Evolutionary conservation across 2,797 vertebrate genomes (phyloP).

Genomic region (Pterois miles): DNA sequence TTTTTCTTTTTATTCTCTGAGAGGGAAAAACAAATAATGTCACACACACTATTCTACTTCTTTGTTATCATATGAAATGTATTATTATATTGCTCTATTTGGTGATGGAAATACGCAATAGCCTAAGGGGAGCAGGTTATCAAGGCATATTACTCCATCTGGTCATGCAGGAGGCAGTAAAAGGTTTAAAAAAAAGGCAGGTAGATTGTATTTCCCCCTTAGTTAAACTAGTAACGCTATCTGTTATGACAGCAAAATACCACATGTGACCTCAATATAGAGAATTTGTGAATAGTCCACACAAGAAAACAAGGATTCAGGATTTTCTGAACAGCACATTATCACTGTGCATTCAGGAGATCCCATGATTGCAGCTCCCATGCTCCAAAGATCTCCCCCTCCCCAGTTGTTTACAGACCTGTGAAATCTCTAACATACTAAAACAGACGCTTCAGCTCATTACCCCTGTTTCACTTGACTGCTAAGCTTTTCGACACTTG

Average conservation of each 20-base stretch:
- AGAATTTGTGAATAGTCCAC: not conserved
- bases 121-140: slow-evolving; percentile 43
- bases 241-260: slow-evolving; percentile 16
- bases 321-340: slow-evolving; percentile 49
- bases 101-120: slow-evolving; percentile 32
- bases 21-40: slow-evolving; percentile 58
- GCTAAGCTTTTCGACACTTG: slow-evolving; percentile 48
- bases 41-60: slow-evolving; percentile 10
- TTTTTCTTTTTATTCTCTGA: slow-evolving; percentile 52
- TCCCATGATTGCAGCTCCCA: slow-evolving; percentile 40
- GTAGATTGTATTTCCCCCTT: not conserved
- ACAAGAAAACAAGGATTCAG: slow-evolving; percentile 18
- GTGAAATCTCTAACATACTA: slow-evolving; percentile 51
- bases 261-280: slow-evolving; percentile 1
- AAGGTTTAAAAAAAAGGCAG: slow-evolving; percentile 2
- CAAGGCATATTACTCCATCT: slow-evolving; percentile 37
- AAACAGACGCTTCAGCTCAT: slow-evolving; percentile 61
- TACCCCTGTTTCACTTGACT: slow-evolving; percentile 66
- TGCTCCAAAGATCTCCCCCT: slow-evolving; percentile 18
- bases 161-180: slow-evolving; percentile 31
- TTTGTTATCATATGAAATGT: slow-evolving; percentile 54
- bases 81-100: slow-evolving; percentile 41
- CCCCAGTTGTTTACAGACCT: slow-evolving; percentile 50
- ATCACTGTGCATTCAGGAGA: slow-evolving; percentile 43
- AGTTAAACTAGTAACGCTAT: slow-evolving; percentile 24